These are phyloP conservation scores for Brachyrhaphis roseni DNA, from an alignment of 2,797 vertebrate species.

Conservation along the genomic window DNA sequence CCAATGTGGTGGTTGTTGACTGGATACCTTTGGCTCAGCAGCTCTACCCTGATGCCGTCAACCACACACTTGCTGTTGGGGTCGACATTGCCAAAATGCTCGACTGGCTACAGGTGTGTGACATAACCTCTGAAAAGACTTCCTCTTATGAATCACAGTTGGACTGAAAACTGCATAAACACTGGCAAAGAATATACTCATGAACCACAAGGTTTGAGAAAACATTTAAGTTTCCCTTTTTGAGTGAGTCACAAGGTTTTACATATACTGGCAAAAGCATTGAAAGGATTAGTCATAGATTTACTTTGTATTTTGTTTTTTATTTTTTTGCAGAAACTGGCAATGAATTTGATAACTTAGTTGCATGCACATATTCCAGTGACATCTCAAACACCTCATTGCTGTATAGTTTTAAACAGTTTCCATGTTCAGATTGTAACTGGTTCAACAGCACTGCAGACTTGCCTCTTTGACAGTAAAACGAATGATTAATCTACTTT, in stretches of 20 bases:
- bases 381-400: background rate
- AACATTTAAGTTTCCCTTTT: background rate
- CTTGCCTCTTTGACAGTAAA: constrained; percentile 27
- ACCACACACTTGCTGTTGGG: constrained; percentile 85
- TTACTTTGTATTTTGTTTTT: background rate
- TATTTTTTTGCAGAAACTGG: background rate
- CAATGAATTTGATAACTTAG: background rate
- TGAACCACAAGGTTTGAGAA: background rate
- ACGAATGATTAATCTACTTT: constrained; percentile 29
- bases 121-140: background rate
- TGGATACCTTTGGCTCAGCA: constrained; percentile 91
- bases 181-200: background rate
- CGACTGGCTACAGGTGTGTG: constrained; percentile 91
- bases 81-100: constrained; percentile 84
- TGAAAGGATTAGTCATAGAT: background rate
- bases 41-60: constrained; percentile 90
- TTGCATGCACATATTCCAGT: background rate
- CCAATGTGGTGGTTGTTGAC: constrained; percentile 91
- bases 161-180: background rate
- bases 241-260: background rate
- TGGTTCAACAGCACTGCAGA: constrained; percentile 35
- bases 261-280: background rate
- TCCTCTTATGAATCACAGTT: background rate
- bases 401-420: background rate
- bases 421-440: background rate